These are phyloP conservation scores for Hydrolagus colliei DNA, from an alignment of 2,797 vertebrate species.

Conservation along the genomic window DNA sequence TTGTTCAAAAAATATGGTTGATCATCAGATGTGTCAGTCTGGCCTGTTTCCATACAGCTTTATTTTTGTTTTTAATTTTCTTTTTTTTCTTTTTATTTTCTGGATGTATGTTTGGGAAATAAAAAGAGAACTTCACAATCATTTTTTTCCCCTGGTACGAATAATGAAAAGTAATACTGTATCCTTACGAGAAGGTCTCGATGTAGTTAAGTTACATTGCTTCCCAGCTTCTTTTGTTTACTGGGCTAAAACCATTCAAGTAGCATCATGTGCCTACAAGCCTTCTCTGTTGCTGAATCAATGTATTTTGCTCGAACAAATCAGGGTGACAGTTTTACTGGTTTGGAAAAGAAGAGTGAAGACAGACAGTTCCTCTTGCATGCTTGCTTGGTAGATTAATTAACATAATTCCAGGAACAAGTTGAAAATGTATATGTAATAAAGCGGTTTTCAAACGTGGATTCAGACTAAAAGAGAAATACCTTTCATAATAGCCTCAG, in stretches of 20 bases:
- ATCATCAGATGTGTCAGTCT: too few species aligned
- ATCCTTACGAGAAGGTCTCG: neutral
- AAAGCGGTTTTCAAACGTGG: neutral
- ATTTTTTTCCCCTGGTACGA: neutral
- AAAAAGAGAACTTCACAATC: neutral
- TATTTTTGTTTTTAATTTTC: too few species aligned
- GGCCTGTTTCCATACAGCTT: too few species aligned
- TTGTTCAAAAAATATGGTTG: too few species aligned
- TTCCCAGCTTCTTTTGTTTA: neutral
- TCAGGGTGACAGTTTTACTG: conserved; percentile 6
- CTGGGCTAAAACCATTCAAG: neutral
- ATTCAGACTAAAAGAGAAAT: neutral
- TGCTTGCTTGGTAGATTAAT: neutral
- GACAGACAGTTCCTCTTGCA: neutral
- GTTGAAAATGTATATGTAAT: too few species aligned
- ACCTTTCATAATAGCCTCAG: neutral
- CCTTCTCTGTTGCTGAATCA: too few species aligned
- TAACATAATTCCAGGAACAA: neutral
- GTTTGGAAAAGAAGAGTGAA: neutral
- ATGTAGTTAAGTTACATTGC: neutral
- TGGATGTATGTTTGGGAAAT: too few species aligned
- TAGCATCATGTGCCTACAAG: neutral
- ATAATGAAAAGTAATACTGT: neutral
- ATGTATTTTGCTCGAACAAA: neutral
- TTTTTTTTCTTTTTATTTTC: too few species aligned